Conservation (phyloP, 2,888 invertebrate genomes). For the Deilephila elpenor region DNA sequence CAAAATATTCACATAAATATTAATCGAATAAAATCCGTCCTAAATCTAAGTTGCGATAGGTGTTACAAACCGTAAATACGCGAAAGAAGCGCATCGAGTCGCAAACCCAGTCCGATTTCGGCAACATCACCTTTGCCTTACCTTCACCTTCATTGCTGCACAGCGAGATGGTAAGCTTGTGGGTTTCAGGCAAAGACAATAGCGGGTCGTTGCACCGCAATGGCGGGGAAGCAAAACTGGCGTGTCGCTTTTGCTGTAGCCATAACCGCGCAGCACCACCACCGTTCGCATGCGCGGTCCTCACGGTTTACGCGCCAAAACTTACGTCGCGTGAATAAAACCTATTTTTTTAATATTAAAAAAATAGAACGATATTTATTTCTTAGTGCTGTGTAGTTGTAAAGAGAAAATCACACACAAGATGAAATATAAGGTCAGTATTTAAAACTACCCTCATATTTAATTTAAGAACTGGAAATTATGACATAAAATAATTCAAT, state of each 20-base stretch:
- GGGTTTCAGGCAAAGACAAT: constrained; percentile 41
- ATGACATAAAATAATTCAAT: constrained; percentile 34
- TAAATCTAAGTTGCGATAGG: constrained; percentile 9
- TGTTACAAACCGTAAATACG: constrained; percentile 37
- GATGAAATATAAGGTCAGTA: constrained; percentile 77
- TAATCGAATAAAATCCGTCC: background rate
- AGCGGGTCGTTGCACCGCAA: constrained; percentile 62
- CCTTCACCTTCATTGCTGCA: constrained; percentile 67
- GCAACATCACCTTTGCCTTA: constrained; percentile 55
- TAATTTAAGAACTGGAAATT: constrained; percentile 10
- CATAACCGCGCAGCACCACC: constrained; percentile 65
- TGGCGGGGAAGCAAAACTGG: constrained; percentile 76
- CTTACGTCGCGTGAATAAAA: constrained; percentile 1
- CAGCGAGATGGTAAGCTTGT: constrained; percentile 36
- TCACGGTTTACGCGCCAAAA: constrained; percentile 59
- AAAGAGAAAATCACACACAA: constrained; percentile 40
- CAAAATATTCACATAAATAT: background rate
- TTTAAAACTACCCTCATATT: constrained; percentile 39
- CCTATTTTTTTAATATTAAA: constrained; percentile 21
- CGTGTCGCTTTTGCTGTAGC: constrained; percentile 61
- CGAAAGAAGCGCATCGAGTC: constrained; percentile 42
- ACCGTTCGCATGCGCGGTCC: constrained; percentile 72
- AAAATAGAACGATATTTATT: constrained; percentile 30
- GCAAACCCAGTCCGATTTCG: background rate
- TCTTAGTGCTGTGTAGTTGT: constrained; percentile 44